phyloP scores from a whole-genome alignment of 2,113 vertebrate species.

The Thryonomys swinderianus region DNA sequence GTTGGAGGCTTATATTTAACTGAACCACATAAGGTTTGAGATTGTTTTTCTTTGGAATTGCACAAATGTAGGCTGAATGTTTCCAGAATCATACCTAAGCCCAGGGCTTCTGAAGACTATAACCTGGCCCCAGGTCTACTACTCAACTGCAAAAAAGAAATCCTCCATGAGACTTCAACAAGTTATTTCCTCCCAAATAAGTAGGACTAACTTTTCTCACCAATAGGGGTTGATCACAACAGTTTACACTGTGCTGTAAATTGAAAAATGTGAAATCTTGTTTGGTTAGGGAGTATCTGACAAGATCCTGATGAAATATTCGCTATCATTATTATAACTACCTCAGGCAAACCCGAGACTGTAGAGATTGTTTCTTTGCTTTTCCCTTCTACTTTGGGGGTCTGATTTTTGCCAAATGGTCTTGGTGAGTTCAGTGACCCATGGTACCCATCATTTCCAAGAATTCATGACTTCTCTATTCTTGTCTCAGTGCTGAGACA shows the following conservation, averaged over 20 bases:
- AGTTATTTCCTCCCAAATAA: constrained; percentile 18
- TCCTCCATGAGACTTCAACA: constrained; percentile 5
- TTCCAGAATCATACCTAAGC: not conserved
- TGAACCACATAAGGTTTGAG: not conserved
- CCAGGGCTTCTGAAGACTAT: not conserved
- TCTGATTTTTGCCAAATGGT: not conserved
- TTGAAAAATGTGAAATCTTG: not conserved
- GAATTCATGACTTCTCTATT: constrained; percentile 32
- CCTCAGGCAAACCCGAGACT: not conserved
- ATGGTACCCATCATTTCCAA: constrained; percentile 36
- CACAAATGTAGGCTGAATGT: not conserved
- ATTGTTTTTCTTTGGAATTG: not conserved
- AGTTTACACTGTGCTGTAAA: not conserved
- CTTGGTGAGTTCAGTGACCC: not conserved
- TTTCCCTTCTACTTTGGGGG: not conserved
- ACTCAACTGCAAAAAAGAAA: not conserved
- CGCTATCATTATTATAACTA: not conserved
- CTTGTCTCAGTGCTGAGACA: not conserved
- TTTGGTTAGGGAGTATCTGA: not conserved
- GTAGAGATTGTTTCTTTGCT: not conserved
- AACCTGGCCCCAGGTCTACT: not conserved
- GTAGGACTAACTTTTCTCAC: not conserved
- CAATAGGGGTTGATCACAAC: not conserved
- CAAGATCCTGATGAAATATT: not conserved
- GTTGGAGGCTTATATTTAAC: not conserved